Evolutionary conservation across 1,140 invertebrate genomes (phyloP).

Genomic region (Anagrus nilaparvatae): DNA sequence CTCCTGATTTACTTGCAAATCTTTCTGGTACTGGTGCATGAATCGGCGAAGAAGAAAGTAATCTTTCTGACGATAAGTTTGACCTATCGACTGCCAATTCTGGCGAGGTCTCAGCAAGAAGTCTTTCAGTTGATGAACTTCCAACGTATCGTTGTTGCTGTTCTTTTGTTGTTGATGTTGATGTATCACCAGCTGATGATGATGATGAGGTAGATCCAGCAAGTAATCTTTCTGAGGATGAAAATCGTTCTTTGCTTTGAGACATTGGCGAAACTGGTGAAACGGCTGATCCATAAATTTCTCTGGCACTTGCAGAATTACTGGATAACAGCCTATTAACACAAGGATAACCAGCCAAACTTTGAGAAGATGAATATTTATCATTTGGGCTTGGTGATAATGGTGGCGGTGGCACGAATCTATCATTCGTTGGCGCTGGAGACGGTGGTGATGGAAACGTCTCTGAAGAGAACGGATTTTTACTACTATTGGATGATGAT

Average conservation of each 20-base stretch:
- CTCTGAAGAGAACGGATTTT: constrained; percentile 30
- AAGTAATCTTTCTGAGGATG: constrained; percentile 32
- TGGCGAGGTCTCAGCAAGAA: constrained; percentile 24
- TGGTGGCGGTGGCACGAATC: constrained; percentile 38
- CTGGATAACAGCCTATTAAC: constrained; percentile 18
- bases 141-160: constrained; percentile 10
- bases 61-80: constrained; percentile 24
- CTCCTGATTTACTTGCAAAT: constrained; percentile 22
- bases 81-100: constrained; percentile 31
- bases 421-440: constrained; percentile 36
- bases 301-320: background rate
- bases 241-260: constrained; percentile 30
- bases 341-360: constrained; percentile 32
- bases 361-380: constrained; percentile 37
- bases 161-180: constrained; percentile 22
- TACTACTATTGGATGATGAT: constrained; percentile 15
- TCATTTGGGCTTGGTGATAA: constrained; percentile 35
- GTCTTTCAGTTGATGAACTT: constrained; percentile 30
- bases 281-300: too few species aligned
- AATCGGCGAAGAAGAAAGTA: constrained; percentile 33
- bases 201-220: constrained; percentile 11
- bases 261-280: constrained; percentile 7
- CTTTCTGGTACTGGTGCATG: constrained; percentile 35
- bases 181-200: constrained; percentile 22
- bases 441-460: constrained; percentile 39